Conservation (phyloP, 2,888 invertebrate species). For the Chrysolina haemoptera region DNA sequence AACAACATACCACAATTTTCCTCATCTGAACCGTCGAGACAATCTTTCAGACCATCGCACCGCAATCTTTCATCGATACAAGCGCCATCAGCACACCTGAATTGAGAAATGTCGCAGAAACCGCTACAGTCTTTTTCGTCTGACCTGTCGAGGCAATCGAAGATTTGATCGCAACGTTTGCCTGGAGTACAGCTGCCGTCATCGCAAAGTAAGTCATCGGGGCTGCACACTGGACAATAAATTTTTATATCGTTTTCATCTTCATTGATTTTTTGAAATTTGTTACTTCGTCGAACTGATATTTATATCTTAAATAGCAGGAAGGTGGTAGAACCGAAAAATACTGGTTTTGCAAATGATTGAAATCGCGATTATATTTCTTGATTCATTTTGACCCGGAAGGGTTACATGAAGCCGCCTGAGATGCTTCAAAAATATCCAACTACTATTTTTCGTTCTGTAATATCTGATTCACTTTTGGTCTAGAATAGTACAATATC, state of each 20-base stretch:
- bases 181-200: conserved; percentile 70
- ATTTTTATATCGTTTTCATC: background rate
- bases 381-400: too few species aligned
- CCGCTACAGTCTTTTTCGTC: conserved; percentile 79
- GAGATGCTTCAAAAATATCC: too few species aligned
- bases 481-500: too few species aligned
- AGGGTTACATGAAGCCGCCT: too few species aligned
- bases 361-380: too few species aligned
- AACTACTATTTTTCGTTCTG: too few species aligned
- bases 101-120: conserved; percentile 52
- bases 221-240: conserved; percentile 64
- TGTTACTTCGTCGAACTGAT: too few species aligned
- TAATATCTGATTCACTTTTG: too few species aligned
- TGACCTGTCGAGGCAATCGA: conserved; percentile 84
- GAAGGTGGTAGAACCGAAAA: too few species aligned
- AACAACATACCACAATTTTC: conserved; percentile 68
- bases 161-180: conserved; percentile 69
- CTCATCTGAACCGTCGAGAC: conserved; percentile 76
- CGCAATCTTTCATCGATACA: conserved; percentile 71
- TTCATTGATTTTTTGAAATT: background rate
- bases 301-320: too few species aligned
- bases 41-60: conserved; percentile 73
- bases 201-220: conserved; percentile 72
- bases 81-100: conserved; percentile 62
- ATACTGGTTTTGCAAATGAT: too few species aligned